These are phyloP conservation scores for Serripes groenlandicus DNA, from an alignment of 2,888 invertebrate genomes.

Conservation along the genomic window DNA sequence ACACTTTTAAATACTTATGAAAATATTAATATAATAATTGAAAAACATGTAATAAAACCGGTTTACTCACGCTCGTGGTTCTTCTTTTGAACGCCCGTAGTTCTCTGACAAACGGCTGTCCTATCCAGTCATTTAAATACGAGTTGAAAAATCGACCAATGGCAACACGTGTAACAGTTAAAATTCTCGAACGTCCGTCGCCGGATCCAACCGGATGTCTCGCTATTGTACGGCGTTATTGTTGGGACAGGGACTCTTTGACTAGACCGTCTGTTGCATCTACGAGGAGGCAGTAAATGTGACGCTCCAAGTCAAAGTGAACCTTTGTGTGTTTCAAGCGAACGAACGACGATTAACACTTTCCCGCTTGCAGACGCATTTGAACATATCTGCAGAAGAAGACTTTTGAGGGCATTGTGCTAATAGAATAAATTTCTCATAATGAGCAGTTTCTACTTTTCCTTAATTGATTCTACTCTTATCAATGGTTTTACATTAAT, in stretches of 20 bases:
- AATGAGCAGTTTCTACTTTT: no score
- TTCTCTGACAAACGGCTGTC: neutral
- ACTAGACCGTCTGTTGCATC: constrained; percentile 11
- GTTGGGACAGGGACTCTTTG: constrained; percentile 8
- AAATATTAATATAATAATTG: neutral
- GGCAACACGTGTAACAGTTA: constrained; percentile 7
- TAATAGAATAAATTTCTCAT: no score
- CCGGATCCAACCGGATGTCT: neutral
- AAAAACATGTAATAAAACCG: no score
- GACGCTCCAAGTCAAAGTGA: no score
- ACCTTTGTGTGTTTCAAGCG: no score
- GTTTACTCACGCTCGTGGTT: neutral
- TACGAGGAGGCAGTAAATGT: neutral
- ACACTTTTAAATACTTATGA: neutral
- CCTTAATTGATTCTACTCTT: no score
- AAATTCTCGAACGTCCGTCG: neutral
- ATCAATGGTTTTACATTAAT: no score
- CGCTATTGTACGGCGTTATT: neutral
- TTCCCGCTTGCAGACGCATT: no score
- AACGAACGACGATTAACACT: no score
- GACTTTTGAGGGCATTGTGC: no score
- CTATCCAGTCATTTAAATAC: constrained; percentile 5
- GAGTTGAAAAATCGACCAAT: neutral
- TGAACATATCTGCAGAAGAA: no score
- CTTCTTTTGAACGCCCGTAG: neutral